phyloP scores from a whole-genome alignment of 2,113 vertebrate species.

The Caretta caretta region DNA sequence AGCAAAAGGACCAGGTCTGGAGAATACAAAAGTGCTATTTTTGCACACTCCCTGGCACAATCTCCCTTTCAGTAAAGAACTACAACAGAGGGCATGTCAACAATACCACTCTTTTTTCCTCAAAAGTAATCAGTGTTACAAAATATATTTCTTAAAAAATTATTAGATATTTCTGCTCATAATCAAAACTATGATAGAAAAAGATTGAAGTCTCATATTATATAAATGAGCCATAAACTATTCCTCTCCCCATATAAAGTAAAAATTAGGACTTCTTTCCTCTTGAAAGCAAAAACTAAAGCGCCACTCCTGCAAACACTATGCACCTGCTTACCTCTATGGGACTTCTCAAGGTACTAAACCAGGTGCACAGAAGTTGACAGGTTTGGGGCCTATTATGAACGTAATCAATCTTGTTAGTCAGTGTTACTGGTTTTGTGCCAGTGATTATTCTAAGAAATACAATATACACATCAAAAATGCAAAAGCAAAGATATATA shows the following conservation, averaged over 20 bases:
- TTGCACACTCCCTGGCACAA: neutral
- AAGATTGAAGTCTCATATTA: neutral
- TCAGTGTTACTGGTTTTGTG: neutral
- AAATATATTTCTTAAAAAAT: neutral
- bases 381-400: neutral
- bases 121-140: neutral
- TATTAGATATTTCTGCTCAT: neutral
- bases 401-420: neutral
- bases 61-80: neutral
- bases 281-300: neutral
- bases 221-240: neutral
- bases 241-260: neutral
- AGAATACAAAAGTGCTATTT: neutral
- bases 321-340: neutral
- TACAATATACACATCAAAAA: neutral
- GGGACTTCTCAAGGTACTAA: neutral
- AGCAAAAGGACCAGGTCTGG: neutral
- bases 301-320: neutral
- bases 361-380: neutral
- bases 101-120: neutral
- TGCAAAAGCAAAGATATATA: neutral
- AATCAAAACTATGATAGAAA: neutral
- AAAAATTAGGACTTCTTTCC: neutral
- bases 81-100: neutral
- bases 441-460: neutral